Evolutionary conservation across 2,888 invertebrate genomes (phyloP).

Genomic region (Nasonia oneida): DNA sequence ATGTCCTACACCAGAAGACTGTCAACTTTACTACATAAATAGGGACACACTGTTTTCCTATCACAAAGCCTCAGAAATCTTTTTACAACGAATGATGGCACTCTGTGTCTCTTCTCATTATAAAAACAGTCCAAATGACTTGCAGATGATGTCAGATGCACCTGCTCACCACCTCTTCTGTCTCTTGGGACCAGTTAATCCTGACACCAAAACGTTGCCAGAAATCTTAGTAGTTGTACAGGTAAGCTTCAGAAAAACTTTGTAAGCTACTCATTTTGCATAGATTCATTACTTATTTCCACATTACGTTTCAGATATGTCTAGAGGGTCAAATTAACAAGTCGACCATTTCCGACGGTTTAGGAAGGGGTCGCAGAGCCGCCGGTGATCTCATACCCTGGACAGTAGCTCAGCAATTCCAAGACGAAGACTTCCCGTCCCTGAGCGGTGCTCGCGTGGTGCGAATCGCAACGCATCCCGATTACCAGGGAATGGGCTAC

Average conservation of each 20-base stretch:
- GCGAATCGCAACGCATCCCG: constrained; percentile 98
- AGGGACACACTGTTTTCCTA: constrained; percentile 98
- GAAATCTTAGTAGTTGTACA: constrained; percentile 97
- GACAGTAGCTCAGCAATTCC: constrained; percentile 98
- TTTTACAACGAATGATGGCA: constrained; percentile 94
- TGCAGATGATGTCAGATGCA: constrained; percentile 99
- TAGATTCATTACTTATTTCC: not conserved
- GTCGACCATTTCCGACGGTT: constrained; percentile 86
- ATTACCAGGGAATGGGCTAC: constrained; percentile 98
- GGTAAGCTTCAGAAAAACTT: constrained; percentile 74
- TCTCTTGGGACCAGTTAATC: constrained; percentile 91
- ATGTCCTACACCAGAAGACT: constrained; percentile 93
- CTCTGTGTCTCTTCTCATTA: constrained; percentile 99
- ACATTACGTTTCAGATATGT: constrained; percentile 80
- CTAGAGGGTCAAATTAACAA: constrained; percentile 88
- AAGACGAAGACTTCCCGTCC: constrained; percentile 95
- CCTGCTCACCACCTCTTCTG: constrained; percentile 99
- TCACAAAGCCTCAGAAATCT: constrained; percentile 94
- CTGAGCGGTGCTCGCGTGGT: constrained; percentile 95
- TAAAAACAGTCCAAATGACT: constrained; percentile 99
- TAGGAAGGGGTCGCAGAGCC: constrained; percentile 93
- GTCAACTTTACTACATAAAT: constrained; percentile 93
- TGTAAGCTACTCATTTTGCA: not conserved
- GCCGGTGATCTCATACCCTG: constrained; percentile 99
- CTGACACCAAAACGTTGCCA: constrained; percentile 87